Evolutionary conservation across 2,888 invertebrate genomes (phyloP).

Genomic region (Stenodera caucasica): DNA sequence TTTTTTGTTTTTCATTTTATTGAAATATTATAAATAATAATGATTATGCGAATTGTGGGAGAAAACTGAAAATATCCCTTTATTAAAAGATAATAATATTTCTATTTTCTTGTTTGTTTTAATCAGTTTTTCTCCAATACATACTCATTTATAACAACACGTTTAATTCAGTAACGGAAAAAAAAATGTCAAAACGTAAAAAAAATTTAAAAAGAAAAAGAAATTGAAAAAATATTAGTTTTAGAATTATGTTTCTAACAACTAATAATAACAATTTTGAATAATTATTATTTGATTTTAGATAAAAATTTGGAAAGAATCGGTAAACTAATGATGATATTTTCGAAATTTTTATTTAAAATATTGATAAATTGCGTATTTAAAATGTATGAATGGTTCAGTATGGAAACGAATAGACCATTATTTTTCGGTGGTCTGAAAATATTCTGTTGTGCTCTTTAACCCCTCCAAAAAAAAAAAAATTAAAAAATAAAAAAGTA

Average conservation of each 20-base stretch:
- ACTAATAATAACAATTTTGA: slow-evolving; percentile 25
- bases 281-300: slow-evolving; percentile 21
- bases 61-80: neutral
- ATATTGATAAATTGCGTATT: neutral
- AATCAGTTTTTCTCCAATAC: slow-evolving; percentile 28
- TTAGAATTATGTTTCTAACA: slow-evolving; percentile 35
- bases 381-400: neutral
- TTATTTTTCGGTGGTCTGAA: neutral
- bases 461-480: neutral
- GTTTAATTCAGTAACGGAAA: slow-evolving; percentile 25
- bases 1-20: slow-evolving; percentile 15
- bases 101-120: too few relatives aligned
- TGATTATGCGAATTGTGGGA: neutral
- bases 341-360: slow-evolving; percentile 15
- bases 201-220: slow-evolving; percentile 23
- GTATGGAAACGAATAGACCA: neutral
- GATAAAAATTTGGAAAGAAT: slow-evolving; percentile 16
- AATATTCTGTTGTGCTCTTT: neutral
- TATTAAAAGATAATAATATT: too few relatives aligned
- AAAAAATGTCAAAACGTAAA: slow-evolving; percentile 29
- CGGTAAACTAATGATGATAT: slow-evolving; percentile 17
- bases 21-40: neutral
- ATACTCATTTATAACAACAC: slow-evolving; percentile 10
- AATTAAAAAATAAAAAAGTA: neutral
- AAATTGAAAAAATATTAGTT: slow-evolving; percentile 33